These are phyloP conservation scores for Ceyx margarethae DNA, from an alignment of 2,113 vertebrate species.

Conservation along the genomic window DNA sequence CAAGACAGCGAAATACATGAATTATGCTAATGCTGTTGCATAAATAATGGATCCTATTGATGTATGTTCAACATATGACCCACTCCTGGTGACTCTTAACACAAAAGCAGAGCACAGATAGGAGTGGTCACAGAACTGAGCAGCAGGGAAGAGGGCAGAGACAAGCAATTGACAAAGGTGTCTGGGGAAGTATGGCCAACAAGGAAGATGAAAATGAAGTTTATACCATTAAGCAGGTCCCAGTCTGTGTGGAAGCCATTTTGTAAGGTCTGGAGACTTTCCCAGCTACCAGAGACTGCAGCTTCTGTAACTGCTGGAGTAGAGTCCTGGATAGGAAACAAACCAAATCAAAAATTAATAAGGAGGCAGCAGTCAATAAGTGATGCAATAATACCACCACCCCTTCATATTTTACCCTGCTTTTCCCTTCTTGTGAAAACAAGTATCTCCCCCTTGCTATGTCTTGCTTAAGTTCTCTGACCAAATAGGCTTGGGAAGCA, in stretches of 20 bases:
- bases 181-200: neutral
- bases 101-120: neutral
- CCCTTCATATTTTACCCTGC: neutral
- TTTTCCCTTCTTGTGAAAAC: neutral
- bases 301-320: slow-evolving; percentile 89
- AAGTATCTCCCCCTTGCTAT: neutral
- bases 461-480: neutral
- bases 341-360: neutral
- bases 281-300: slow-evolving; percentile 85
- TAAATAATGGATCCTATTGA: neutral
- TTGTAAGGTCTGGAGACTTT: slow-evolving; percentile 88
- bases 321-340: slow-evolving; percentile 78
- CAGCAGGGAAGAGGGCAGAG: neutral
- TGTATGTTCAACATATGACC: neutral
- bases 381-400: neutral
- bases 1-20: neutral
- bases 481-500: neutral
- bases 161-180: neutral
- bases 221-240: slow-evolving; percentile 89
- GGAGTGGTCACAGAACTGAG: neutral
- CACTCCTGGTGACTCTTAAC: neutral
- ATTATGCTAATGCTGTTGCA: neutral
- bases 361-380: neutral
- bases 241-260: slow-evolving; percentile 89
- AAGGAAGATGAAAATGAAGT: neutral